Percentiles rank a stretch among this genome's conserved stretches.
Conservation (phyloP, 2,113 vertebrate genomes). For the Cacatua alba region DNA sequence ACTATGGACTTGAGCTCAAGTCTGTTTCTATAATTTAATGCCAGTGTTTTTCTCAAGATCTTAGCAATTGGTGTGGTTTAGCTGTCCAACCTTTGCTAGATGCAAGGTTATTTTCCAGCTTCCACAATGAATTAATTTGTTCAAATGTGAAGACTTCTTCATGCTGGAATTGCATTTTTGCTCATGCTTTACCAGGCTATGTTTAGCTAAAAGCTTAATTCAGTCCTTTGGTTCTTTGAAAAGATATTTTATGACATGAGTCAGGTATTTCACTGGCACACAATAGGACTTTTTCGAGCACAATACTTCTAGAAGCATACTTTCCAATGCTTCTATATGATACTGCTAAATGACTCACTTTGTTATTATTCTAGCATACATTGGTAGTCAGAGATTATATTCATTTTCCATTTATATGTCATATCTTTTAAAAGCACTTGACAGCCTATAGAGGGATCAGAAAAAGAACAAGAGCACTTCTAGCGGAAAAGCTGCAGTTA, state of each 20-base stretch:
- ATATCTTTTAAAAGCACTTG: background rate
- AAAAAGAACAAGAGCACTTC: background rate
- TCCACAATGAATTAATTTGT: background rate
- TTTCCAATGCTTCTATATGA: background rate
- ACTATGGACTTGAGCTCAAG: background rate
- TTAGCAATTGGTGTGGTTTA: background rate
- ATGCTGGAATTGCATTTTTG: background rate
- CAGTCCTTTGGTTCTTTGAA: background rate
- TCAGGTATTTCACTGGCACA: background rate
- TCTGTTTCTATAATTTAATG: background rate
- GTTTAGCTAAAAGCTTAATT: background rate
- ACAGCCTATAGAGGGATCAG: background rate
- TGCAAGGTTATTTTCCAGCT: background rate
- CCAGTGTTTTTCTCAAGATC: background rate
- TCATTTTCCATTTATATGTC: background rate
- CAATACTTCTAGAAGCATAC: background rate
- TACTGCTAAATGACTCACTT: background rate
- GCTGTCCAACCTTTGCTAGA: background rate
- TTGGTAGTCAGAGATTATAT: background rate
- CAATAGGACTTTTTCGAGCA: background rate
- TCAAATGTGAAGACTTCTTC: background rate
- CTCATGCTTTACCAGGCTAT: background rate
- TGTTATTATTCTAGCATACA: background rate
- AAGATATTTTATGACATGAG: background rate
- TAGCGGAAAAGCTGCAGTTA: background rate